Percentiles rank a stretch among this genome's conserved stretches.
phyloP scores from a whole-genome alignment of 2,888 invertebrate genomes.

The Cataglyphis livida region DNA sequence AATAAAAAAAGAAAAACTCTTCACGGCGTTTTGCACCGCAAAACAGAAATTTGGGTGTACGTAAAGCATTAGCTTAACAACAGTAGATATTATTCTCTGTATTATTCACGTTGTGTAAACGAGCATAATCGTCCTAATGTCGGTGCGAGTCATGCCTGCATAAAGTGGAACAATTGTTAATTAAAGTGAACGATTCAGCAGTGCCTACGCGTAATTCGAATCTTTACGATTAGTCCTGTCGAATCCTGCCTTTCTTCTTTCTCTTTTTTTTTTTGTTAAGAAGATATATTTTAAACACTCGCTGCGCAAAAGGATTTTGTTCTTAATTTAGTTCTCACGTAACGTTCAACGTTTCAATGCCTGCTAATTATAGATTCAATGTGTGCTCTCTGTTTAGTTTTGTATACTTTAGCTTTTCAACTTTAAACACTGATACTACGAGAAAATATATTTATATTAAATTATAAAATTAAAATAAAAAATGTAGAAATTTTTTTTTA shows the following conservation, averaged over 20 bases:
- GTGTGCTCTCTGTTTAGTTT: conserved; percentile 62
- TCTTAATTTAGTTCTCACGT: conserved; percentile 71
- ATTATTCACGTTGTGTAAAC: conserved; percentile 66
- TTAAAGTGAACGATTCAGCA: conserved; percentile 67
- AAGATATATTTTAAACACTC: conserved; percentile 32
- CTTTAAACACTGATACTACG: not conserved
- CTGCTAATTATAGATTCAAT: conserved; percentile 73
- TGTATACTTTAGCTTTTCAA: conserved; percentile 44
- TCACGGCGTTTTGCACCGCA: not conserved
- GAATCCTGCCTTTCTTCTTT: not conserved
- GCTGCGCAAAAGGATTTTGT: conserved; percentile 39
- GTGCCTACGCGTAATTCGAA: conserved; percentile 63
- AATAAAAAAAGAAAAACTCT: not conserved
- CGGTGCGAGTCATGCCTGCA: conserved; percentile 62
- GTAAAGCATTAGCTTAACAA: not conserved
- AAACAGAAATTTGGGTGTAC: not conserved
- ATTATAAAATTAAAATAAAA: not conserved
- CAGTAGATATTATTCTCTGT: conserved; percentile 15
- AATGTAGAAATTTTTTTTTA: not conserved
- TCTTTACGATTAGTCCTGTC: conserved; percentile 6
- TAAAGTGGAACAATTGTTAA: conserved; percentile 78
- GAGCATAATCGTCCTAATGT: conserved; percentile 75
- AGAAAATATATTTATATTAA: conserved; percentile 7
- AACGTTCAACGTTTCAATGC: conserved; percentile 68
- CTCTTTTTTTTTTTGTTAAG: not conserved